These are phyloP conservation scores for Heliothis peltigera DNA, from an alignment of 2,888 invertebrate genomes.

Conservation along the genomic window DNA sequence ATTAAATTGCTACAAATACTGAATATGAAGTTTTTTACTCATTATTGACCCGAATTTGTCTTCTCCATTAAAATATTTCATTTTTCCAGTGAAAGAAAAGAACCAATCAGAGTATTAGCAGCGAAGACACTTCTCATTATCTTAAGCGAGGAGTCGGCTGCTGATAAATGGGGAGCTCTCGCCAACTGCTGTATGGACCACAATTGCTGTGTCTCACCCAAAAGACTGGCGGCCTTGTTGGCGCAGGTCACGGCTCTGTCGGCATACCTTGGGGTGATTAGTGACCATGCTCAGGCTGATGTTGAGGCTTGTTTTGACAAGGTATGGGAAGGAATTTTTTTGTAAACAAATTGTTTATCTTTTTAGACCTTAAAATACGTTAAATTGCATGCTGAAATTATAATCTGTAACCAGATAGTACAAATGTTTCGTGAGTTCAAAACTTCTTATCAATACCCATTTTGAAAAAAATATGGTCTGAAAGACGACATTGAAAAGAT, in stretches of 20 bases:
- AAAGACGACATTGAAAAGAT: too few relatives aligned
- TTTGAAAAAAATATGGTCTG: too few relatives aligned
- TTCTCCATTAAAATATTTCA: background rate
- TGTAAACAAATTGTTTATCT: too few relatives aligned
- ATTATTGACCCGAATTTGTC: too few relatives aligned
- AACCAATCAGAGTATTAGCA: conserved; percentile 91
- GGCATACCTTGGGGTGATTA: conserved; percentile 90
- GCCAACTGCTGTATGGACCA: conserved; percentile 93
- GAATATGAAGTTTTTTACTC: background rate
- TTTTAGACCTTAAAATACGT: too few relatives aligned
- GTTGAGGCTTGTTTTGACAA: conserved; percentile 93
- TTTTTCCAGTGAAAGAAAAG: conserved; percentile 88
- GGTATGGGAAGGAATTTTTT: conserved; percentile 79
- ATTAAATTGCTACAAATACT: too few relatives aligned
- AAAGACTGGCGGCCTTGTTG: conserved; percentile 91
- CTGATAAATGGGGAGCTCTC: conserved; percentile 91
- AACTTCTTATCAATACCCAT: too few relatives aligned
- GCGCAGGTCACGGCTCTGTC: conserved; percentile 90
- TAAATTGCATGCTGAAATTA: too few relatives aligned
- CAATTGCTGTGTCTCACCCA: conserved; percentile 92
- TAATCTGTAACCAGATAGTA: too few relatives aligned
- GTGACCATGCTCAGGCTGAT: conserved; percentile 91
- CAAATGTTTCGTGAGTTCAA: too few relatives aligned
- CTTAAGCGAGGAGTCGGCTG: conserved; percentile 91
- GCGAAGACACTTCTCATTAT: conserved; percentile 92